These are phyloP conservation scores for Leptobrachium ailaonicum DNA, from an alignment of 2,113 vertebrate genomes.

Conservation along the genomic window DNA sequence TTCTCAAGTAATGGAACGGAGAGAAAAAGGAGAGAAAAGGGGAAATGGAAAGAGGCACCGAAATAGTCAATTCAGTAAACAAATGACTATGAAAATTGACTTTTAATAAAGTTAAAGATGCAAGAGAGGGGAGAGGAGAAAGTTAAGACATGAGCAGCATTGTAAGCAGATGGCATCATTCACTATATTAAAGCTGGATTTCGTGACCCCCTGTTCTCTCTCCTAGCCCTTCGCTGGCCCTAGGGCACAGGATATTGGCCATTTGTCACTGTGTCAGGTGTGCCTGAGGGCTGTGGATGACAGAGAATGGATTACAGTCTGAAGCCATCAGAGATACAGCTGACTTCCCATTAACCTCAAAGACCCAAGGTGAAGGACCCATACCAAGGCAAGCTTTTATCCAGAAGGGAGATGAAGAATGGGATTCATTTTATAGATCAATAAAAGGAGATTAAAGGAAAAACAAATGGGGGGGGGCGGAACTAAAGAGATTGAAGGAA, in stretches of 20 bases:
- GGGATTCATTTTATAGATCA: not conserved
- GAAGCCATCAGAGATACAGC: constrained; percentile 10
- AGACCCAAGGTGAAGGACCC: not conserved
- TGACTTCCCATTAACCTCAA: not conserved
- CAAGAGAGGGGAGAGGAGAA: not conserved
- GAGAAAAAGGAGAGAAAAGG: too few species aligned
- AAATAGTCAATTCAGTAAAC: too few species aligned
- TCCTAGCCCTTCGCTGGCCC: constrained; percentile 12
- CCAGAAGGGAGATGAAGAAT: not conserved
- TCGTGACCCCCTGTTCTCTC: constrained; percentile 22
- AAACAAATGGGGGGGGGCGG: not conserved
- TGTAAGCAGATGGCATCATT: not conserved
- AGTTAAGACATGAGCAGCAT: not conserved
- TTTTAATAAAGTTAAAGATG: not conserved
- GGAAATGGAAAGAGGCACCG: too few species aligned
- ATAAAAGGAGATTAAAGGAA: not conserved
- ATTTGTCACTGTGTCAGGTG: constrained; percentile 33
- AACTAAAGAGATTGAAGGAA: too few species aligned
- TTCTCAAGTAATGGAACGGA: too few species aligned
- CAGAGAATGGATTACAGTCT: constrained; percentile 3
- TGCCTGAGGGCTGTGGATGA: not conserved
- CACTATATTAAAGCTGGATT: not conserved
- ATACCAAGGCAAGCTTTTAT: not conserved
- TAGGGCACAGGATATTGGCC: constrained; percentile 32
- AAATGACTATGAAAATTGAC: too few species aligned